Evolutionary conservation across 1,140 invertebrate genomes (phyloP).

Genomic region (Eurosta solidaginis): DNA sequence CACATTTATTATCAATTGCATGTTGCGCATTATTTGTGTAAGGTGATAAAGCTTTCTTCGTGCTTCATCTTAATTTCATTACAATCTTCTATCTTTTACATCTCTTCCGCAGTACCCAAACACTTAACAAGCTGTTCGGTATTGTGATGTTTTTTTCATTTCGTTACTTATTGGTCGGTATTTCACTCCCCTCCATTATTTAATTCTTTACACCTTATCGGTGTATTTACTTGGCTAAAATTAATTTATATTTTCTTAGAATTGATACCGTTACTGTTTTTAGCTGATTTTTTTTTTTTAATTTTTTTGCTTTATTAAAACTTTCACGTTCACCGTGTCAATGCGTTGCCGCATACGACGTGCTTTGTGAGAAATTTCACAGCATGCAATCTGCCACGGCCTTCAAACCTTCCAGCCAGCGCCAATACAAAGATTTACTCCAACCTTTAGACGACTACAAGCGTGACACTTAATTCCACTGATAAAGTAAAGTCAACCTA

Average conservation of each 20-base stretch:
- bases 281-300: background rate
- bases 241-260: background rate
- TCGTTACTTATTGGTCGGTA: background rate
- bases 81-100: background rate
- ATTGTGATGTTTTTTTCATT: background rate
- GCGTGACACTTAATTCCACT: background rate
- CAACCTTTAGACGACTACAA: background rate
- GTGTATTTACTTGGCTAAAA: background rate
- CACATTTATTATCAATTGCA: background rate
- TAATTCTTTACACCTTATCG: too few relatives aligned
- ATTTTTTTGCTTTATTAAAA: background rate
- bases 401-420: background rate
- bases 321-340: background rate
- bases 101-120: background rate
- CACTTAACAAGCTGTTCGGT: background rate
- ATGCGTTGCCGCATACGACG: background rate
- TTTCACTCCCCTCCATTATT: background rate
- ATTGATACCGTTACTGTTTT: background rate
- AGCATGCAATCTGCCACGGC: conserved; percentile 1
- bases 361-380: conserved; percentile 16
- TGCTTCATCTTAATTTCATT: conserved; percentile 10
- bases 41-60: conserved; percentile 9
- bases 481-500: background rate
- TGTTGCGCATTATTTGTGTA: background rate
- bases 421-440: background rate